Conservation (phyloP, 2,797 vertebrate species). For the Glossophaga mutica region DNA sequence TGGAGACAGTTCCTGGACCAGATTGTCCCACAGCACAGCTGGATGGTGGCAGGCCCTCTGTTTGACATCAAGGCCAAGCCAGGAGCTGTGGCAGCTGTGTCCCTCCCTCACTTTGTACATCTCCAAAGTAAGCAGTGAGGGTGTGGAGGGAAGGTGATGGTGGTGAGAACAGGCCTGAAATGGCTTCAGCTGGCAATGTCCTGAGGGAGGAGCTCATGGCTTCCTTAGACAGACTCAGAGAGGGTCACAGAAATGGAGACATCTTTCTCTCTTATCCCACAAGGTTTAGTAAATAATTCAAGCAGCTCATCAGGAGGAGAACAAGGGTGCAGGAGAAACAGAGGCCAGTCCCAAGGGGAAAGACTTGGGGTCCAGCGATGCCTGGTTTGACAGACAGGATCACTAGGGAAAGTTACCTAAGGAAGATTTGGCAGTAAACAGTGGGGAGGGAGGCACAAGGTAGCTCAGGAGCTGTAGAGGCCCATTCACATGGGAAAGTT, state of each 20-base stretch:
- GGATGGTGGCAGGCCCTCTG: constrained; percentile 37
- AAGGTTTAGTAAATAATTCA: neutral
- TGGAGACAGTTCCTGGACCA: constrained; percentile 16
- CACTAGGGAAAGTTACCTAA: neutral
- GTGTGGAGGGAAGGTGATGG: too few species aligned
- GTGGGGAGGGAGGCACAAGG: too few species aligned
- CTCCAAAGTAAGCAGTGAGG: neutral
- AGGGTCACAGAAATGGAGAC: too few species aligned
- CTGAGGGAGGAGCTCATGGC: too few species aligned
- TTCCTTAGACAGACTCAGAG: too few species aligned
- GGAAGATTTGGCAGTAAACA: neutral
- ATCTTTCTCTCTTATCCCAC: neutral
- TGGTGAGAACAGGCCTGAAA: too few species aligned
- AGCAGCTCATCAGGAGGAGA: neutral
- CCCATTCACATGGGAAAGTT: neutral
- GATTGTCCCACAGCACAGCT: neutral
- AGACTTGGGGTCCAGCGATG: rapidly evolving
- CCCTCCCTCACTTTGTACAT: constrained; percentile 63
- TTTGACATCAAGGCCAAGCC: constrained; percentile 56
- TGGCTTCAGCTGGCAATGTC: too few species aligned
- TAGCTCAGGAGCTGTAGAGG: neutral
- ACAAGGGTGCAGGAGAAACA: too few species aligned
- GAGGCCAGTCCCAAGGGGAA: neutral
- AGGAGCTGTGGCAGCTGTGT: rapidly evolving
- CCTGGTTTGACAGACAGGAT: neutral